Base-by-base conservation (phyloP, 1,140 invertebrate species). In the Chironomus striatipennis region DNA sequence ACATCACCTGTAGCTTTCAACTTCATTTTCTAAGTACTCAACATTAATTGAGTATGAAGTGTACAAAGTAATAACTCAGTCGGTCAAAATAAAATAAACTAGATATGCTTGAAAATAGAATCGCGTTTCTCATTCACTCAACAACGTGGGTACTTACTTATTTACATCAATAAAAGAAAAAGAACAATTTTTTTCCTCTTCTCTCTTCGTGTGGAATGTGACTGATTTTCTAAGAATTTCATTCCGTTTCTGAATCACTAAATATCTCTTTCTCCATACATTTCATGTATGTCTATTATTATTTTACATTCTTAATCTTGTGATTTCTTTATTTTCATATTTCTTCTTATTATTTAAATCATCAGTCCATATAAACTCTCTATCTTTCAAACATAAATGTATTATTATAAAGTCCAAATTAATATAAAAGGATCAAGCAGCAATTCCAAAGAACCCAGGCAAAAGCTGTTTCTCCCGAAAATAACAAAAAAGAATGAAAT, bases 401-500 rank as follows among this genome's bases (percentile, higher is more conserved):
- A 70, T 70, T 70, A 70, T 70, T 70, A 70, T 70, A 70, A 70
- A 70, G 65, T 70, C 65, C 65, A 70, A 70, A 70, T 70, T 70
- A 70, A 70, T 70, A 70, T 70, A 70, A 70, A 70, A 70, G 65
- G 65, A 70, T 70, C 17, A 70, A 21, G 17, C 65, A 70, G 65
- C 65, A 70, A 21, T 70, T 70, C 65, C 65, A 70, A 21, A 70
- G 65, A 70, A 70, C 65, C 65, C 65, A 57, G 47, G 47, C 47
- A 57, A 57, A 57, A 57, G 47, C 47, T 57, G 47, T 57, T 57
- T 57, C 47, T 57, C 47, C 47, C 47, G 47, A 57, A 57, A 57
- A 12, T n/a, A 12, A 57, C 47, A 57, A 57, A 57, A 57, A 57
- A 57, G 47, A 57, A 57, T 57, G 47, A 57, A 57, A 57, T 12